Base-by-base conservation (phyloP, 2,113 vertebrate genomes). In the Varanus salvator region DNA sequence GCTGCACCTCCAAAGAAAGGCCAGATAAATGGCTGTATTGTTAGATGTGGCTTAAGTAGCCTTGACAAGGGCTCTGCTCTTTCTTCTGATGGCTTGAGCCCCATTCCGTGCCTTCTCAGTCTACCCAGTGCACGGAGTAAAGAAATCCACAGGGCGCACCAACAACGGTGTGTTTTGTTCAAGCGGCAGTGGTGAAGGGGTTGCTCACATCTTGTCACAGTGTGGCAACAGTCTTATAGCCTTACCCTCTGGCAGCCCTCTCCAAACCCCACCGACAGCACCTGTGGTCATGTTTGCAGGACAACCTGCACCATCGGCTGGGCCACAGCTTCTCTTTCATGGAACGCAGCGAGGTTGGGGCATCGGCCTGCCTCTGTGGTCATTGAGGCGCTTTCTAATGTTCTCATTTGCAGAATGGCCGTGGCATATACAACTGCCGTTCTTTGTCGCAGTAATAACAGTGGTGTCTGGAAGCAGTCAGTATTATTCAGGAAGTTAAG, bases 401-500 rank as follows among this genome's bases (percentile, higher is more conserved):
- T 38, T 64, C 54, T n/a, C 57, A 19, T 60, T n/a, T 60, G 60
- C 80, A 82, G 54, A 82, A 8, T 34, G 80, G 54, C 19, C n/a
- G 8, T 54, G 57, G 34, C 54, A 64, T 82, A 64, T 82, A 82
- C 66, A 38, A 44, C 27, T 83, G n/a, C 15, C 31, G 5, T 72
- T 72, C 3, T 72, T 72, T 72, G 34, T 74, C 72, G 34, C 14
- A 74, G 72, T 34, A 74, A 74, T 34, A 74, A 8, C 34, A 74
- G 31, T 60, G 9, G 4, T 27, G 54, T 71, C 34, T 85, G 80
- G 6, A 38, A 85, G 29, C 44, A 60, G 72, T 3, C 14, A 50
- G 94, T 19, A 80, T 34, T 82, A 12, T 52, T 90, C n/a, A 86
- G 21, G 91, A 15, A 4, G 15, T 29, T 87, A 74, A 64, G 48